These are phyloP conservation scores for Poeciliopsis occidentalis DNA, from an alignment of 2,113 vertebrate genomes.

Conservation along the genomic window DNA sequence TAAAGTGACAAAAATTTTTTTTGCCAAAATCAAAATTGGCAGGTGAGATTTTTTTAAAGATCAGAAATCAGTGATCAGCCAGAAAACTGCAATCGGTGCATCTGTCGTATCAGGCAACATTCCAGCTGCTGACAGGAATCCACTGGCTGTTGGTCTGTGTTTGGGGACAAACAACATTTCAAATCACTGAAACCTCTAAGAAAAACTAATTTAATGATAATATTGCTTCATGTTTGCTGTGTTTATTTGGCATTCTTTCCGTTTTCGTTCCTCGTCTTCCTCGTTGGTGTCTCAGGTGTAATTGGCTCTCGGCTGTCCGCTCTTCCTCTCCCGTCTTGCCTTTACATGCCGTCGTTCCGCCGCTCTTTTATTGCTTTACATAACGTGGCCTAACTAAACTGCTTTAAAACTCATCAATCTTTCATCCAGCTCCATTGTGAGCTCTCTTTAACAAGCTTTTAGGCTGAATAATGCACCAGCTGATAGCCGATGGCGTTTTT, in stretches of 20 bases:
- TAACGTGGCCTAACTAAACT: conserved; percentile 58
- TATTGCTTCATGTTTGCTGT: neutral
- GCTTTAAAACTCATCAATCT: conserved; percentile 65
- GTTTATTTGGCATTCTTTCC: neutral
- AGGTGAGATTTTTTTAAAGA: no score
- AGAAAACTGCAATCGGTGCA: no score
- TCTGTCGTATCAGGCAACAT: no score
- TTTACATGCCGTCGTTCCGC: conserved; percentile 26
- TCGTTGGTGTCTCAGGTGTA: neutral
- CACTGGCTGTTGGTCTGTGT: no score
- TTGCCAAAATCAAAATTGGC: no score
- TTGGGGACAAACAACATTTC: no score
- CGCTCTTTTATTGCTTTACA: conserved; percentile 61
- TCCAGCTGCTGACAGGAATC: no score
- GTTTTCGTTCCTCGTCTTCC: neutral
- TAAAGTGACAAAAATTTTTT: no score
- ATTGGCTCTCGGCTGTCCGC: neutral
- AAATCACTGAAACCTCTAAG: neutral
- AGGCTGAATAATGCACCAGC: conserved; percentile 71
- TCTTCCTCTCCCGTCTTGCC: neutral
- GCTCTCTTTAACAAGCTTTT: conserved; percentile 69
- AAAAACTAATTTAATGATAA: neutral
- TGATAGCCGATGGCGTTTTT: conserved; percentile 7
- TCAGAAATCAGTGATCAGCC: no score
- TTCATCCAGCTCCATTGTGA: conserved; percentile 51